phyloP scores from a whole-genome alignment of 1,140 invertebrate genomes.

The Varroa destructor region DNA sequence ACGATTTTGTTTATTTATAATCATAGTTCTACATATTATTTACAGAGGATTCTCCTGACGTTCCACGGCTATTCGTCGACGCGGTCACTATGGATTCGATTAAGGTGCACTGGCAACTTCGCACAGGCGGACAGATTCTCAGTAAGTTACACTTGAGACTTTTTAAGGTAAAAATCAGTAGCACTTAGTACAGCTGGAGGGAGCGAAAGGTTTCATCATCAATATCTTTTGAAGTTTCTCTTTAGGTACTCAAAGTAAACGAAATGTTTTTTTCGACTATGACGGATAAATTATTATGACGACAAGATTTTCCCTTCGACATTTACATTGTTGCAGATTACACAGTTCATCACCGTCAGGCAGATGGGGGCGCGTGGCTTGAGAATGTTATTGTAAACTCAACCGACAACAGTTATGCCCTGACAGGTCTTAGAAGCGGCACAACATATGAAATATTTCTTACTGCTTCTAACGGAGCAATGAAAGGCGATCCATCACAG shows the following conservation, averaged over 20 bases:
- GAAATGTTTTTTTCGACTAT: too few species aligned
- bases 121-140: conserved; percentile 20
- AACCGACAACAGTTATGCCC: conserved; percentile 12
- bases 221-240: too few species aligned
- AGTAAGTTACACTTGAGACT: neutral
- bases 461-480: conserved; percentile 7
- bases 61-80: conserved; percentile 19
- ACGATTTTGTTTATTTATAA: too few species aligned
- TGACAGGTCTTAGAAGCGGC: conserved; percentile 4
- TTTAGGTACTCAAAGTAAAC: too few species aligned
- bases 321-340: neutral
- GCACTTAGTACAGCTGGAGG: too few species aligned
- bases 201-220: too few species aligned
- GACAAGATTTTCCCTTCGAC: too few species aligned
- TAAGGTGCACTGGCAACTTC: conserved; percentile 18
- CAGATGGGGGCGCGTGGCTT: conserved; percentile 16
- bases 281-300: too few species aligned
- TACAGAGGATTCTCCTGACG: conserved; percentile 16
- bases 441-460: conserved; percentile 19
- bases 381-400: conserved; percentile 8
- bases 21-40: neutral
- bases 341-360: conserved; percentile 9
- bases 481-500: conserved; percentile 6
- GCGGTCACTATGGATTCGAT: conserved; percentile 1
- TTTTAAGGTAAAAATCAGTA: too few species aligned